Conservation (phyloP, 2,113 vertebrate species). For the Bothrops jararaca region DNA sequence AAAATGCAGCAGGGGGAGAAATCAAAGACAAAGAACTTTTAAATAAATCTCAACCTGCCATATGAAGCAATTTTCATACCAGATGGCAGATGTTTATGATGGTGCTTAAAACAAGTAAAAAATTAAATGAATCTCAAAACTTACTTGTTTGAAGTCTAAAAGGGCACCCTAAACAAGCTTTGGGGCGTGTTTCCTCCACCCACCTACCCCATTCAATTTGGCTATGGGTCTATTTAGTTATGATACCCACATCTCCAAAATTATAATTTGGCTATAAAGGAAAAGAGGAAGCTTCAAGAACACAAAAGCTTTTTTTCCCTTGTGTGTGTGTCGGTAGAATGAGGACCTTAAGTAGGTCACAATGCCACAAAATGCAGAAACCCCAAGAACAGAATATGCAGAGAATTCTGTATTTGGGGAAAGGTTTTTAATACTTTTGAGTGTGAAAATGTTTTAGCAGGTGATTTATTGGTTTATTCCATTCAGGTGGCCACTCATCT, state of each 20-base stretch:
- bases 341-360: background rate
- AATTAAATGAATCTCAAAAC: slow-evolving; percentile 70
- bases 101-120: slow-evolving; percentile 70
- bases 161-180: slow-evolving; percentile 49
- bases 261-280: slow-evolving; percentile 26
- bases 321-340: slow-evolving; percentile 30
- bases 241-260: slow-evolving; percentile 44
- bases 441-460: background rate
- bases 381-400: background rate
- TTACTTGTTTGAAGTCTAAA: slow-evolving; percentile 66
- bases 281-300: slow-evolving; percentile 42
- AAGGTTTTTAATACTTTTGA: background rate
- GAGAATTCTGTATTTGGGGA: background rate
- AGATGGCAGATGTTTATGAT: slow-evolving; percentile 75
- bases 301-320: slow-evolving; percentile 29
- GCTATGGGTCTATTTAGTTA: slow-evolving; percentile 48
- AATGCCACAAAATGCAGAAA: background rate
- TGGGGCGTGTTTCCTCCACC: slow-evolving; percentile 10
- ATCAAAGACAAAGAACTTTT: slow-evolving; percentile 74
- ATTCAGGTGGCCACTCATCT: background rate
- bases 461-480: background rate
- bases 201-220: background rate
- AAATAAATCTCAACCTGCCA: slow-evolving; percentile 72
- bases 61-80: slow-evolving; percentile 69
- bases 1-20: slow-evolving; percentile 67